Percentiles rank a stretch among this genome's conserved stretches.
These are phyloP conservation scores for Tryphoninae sp. DNA, from an alignment of 2,888 invertebrate genomes.

Conservation along the genomic window DNA sequence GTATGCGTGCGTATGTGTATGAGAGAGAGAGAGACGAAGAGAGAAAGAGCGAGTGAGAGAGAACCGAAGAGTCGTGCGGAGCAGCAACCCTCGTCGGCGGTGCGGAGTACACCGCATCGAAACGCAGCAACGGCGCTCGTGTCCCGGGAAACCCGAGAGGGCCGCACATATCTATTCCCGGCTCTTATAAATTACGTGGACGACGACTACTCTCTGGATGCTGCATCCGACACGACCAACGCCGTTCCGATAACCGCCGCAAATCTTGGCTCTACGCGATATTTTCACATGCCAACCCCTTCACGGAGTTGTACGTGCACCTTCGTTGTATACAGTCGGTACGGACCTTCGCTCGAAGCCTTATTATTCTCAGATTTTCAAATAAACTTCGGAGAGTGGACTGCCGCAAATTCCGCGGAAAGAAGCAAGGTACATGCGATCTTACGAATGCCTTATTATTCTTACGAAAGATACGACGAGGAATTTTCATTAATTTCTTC, in stretches of 20 bases:
- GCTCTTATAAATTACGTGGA: conserved; percentile 78
- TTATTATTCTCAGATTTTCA: conserved; percentile 38
- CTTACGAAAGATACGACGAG: not conserved
- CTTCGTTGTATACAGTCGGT: not conserved
- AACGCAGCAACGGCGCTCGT: conserved; percentile 63
- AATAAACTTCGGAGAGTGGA: not conserved
- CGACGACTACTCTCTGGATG: conserved; percentile 55
- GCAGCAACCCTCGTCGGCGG: conserved; percentile 58
- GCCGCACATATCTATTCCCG: conserved; percentile 75
- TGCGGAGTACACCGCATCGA: conserved; percentile 60
- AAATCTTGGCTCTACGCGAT: conserved; percentile 1
- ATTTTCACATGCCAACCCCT: conserved; percentile 4
- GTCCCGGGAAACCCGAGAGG: conserved; percentile 60
- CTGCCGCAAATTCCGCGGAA: conserved; percentile 19
- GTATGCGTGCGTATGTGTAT: conserved; percentile 14
- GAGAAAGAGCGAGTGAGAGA: conserved; percentile 13
- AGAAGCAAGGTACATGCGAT: not conserved
- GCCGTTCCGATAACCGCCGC: conserved; percentile 44
- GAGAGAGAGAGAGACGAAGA: not conserved
- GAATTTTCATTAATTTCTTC: not conserved
- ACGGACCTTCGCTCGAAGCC: not conserved
- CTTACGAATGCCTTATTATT: not conserved
- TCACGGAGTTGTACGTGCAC: not conserved
- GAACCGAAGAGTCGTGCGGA: conserved; percentile 22
- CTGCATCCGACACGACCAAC: conserved; percentile 42